These are phyloP conservation scores for Gallinago paraguaiae DNA, from an alignment of 2,113 vertebrate species.

Conservation along the genomic window DNA sequence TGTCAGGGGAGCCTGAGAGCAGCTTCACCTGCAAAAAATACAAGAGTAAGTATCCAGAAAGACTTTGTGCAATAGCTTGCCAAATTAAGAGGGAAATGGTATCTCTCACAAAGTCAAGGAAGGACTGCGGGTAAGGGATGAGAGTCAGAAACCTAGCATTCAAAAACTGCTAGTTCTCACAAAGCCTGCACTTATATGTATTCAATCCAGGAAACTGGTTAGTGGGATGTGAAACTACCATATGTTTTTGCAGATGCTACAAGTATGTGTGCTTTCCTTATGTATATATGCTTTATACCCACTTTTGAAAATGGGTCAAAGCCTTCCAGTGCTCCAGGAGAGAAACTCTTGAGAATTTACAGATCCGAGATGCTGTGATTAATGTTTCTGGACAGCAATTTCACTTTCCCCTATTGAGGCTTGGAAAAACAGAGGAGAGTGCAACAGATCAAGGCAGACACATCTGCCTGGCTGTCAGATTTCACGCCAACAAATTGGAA, in stretches of 20 bases:
- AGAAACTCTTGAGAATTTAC: conserved; percentile 6
- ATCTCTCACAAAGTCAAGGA: not conserved
- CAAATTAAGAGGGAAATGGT: not conserved
- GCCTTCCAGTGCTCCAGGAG: not conserved
- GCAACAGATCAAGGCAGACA: conserved; percentile 2
- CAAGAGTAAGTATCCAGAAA: not conserved
- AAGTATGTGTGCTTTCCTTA: conserved; percentile 5
- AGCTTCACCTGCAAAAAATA: not conserved
- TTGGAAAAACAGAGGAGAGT: not conserved
- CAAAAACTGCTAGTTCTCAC: not conserved
- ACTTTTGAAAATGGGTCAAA: conserved; percentile 3
- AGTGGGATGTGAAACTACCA: conserved; percentile 45
- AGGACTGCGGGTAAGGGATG: not conserved
- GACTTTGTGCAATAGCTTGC: not conserved
- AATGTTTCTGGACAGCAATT: not conserved
- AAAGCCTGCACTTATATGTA: not conserved
- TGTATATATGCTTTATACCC: not conserved
- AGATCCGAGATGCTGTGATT: conserved; percentile 2
- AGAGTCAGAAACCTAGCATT: conserved; percentile 12
- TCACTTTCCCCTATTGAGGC: not conserved
- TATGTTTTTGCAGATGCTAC: conserved; percentile 52
- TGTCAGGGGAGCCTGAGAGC: not conserved
- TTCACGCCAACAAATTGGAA: not conserved
- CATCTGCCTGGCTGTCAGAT: conserved; percentile 34
- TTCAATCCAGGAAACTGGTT: conserved; percentile 41